Percentiles rank a stretch among this genome's conserved stretches.
Evolutionary conservation across 2,888 invertebrate genomes (phyloP).

Genomic region (Melanchra persicariae): DNA sequence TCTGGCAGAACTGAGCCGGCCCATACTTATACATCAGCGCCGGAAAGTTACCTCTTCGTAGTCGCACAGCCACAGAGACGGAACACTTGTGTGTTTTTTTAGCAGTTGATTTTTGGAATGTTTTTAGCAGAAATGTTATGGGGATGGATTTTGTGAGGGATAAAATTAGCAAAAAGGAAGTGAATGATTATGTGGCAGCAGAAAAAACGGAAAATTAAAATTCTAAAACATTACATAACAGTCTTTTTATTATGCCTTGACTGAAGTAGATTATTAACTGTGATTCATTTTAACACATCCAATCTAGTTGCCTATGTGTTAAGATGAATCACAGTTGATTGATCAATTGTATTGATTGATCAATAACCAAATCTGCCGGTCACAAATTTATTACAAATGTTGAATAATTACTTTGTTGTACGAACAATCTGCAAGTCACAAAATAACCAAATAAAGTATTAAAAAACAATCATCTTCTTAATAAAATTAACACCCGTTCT

Average conservation of each 20-base stretch:
- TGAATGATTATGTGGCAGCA: neutral
- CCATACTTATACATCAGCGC: conserved; percentile 66
- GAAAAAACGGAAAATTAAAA: neutral
- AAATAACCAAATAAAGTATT: neutral
- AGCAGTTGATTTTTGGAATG: neutral
- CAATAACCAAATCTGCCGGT: neutral
- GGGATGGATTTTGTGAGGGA: neutral
- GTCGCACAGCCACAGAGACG: conserved; percentile 65
- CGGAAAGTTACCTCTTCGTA: conserved; percentile 65
- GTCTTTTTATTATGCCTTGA: neutral
- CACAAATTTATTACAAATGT: neutral
- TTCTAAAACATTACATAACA: neutral
- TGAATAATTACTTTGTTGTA: neutral
- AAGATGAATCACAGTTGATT: too few species aligned
- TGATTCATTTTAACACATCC: neutral
- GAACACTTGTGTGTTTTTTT: conserved; percentile 16
- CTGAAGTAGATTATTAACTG: neutral
- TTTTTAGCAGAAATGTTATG: neutral
- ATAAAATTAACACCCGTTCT: neutral
- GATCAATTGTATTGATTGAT: too few species aligned
- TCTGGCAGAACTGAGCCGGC: conserved; percentile 71
- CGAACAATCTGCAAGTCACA: neutral
- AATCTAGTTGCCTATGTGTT: too few species aligned
- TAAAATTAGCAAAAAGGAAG: neutral
- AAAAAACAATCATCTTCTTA: neutral